These are phyloP conservation scores for Temnothorax curvispinosus DNA, from an alignment of 1,140 invertebrate species.

Conservation along the genomic window DNA sequence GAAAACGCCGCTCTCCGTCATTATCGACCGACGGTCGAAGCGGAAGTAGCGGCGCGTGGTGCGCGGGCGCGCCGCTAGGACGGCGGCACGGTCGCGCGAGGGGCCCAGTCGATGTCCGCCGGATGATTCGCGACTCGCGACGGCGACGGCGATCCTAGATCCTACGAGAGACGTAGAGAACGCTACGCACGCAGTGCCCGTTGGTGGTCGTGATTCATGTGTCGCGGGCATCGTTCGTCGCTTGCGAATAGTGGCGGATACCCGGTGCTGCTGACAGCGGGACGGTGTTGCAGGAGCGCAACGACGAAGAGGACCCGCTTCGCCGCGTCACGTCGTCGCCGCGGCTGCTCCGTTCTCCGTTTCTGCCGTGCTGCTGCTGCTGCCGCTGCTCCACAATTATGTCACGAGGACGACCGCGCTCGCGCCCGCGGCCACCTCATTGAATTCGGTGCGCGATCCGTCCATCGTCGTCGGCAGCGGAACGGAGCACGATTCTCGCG, in stretches of 20 bases:
- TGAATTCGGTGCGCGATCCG: background rate
- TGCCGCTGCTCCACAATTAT: constrained; percentile 24
- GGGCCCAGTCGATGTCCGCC: background rate
- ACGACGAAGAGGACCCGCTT: background rate
- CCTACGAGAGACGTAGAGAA: no score
- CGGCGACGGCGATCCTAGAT: no score
- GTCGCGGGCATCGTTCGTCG: background rate
- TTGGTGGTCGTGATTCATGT: constrained; percentile 34
- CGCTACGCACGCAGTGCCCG: background rate
- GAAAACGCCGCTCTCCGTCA: no score
- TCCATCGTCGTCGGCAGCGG: no score
- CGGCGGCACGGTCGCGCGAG: background rate
- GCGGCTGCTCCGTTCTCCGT: background rate
- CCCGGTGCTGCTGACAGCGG: background rate
- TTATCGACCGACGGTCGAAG: background rate
- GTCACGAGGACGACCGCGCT: constrained; percentile 30
- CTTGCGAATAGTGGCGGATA: constrained; percentile 14
- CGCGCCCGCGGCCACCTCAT: background rate
- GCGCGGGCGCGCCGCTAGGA: background rate
- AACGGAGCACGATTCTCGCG: no score
- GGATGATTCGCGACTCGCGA: background rate
- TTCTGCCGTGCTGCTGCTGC: background rate
- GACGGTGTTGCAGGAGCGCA: background rate
- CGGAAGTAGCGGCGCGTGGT: background rate
- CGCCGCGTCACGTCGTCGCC: background rate